Evolutionary conservation across 2,797 vertebrate genomes (phyloP).

Genomic region (Alcedo atthis): DNA sequence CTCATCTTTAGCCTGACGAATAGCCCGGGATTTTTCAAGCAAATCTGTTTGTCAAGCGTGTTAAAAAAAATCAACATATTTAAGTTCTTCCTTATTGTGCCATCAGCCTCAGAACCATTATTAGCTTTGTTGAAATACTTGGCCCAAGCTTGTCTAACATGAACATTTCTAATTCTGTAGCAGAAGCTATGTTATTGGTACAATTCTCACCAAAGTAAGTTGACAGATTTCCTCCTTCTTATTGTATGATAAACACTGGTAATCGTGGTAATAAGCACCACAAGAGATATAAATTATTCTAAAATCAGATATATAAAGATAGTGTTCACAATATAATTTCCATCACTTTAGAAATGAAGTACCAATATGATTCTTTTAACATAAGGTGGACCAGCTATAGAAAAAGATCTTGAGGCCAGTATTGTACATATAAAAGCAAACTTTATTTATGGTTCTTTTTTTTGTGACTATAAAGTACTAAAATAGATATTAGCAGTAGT

Average conservation of each 20-base stretch:
- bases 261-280: neutral
- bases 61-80: conserved; percentile 41
- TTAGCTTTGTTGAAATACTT: neutral
- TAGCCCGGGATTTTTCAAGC: conserved; percentile 95
- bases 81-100: neutral
- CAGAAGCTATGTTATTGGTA: neutral
- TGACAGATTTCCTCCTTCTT: neutral
- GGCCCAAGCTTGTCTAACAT: neutral
- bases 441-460: neutral
- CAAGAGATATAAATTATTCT: neutral
- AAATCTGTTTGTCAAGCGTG: conserved; percentile 82
- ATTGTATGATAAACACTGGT: neutral
- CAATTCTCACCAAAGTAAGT: neutral
- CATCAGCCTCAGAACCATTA: neutral
- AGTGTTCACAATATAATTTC: neutral
- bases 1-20: conserved; percentile 94
- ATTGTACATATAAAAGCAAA: neutral
- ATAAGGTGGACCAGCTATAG: neutral
- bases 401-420: neutral
- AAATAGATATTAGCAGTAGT: neutral
- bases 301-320: neutral
- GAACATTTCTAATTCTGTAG: neutral
- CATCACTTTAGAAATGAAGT: neutral
- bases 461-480: neutral
- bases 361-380: neutral